These are phyloP conservation scores for Aptenodytes patagonicus DNA, from an alignment of 2,113 vertebrate genomes.

Conservation along the genomic window DNA sequence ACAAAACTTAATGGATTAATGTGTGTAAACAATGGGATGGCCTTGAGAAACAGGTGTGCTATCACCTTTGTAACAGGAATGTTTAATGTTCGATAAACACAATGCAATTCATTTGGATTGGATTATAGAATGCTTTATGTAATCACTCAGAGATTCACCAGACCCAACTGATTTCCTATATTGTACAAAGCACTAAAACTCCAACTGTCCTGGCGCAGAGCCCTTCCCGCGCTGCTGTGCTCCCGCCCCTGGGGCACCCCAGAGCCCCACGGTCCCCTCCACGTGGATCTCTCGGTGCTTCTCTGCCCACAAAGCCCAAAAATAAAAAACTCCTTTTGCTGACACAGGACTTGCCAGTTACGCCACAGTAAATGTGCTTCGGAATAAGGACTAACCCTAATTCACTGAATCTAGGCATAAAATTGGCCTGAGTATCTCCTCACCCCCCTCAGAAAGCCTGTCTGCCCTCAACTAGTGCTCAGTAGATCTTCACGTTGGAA, in stretches of 20 bases:
- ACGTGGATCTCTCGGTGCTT: background rate
- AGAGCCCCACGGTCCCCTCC: background rate
- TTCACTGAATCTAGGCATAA: background rate
- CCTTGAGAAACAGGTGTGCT: background rate
- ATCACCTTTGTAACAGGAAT: background rate
- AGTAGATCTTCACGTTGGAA: background rate
- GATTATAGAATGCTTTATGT: background rate
- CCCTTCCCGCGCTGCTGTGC: background rate
- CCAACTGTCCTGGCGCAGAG: fast-evolving
- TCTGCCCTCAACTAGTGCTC: background rate
- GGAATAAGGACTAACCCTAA: background rate
- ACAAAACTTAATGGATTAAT: background rate
- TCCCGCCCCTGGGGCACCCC: background rate
- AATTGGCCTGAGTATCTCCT: background rate
- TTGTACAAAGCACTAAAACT: background rate
- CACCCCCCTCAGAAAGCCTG: background rate
- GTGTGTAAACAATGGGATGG: background rate
- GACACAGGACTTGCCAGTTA: background rate
- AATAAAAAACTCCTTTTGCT: background rate
- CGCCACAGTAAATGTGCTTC: background rate
- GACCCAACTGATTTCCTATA: too few species aligned
- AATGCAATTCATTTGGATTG: too few species aligned
- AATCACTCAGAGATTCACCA: background rate
- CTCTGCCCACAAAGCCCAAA: background rate
- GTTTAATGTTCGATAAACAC: background rate